Evolutionary conservation across 2,797 vertebrate species (phyloP), one percentile per base, ranked within the genome.

Genomic region (Oceanodroma leucorhoa): DNA sequence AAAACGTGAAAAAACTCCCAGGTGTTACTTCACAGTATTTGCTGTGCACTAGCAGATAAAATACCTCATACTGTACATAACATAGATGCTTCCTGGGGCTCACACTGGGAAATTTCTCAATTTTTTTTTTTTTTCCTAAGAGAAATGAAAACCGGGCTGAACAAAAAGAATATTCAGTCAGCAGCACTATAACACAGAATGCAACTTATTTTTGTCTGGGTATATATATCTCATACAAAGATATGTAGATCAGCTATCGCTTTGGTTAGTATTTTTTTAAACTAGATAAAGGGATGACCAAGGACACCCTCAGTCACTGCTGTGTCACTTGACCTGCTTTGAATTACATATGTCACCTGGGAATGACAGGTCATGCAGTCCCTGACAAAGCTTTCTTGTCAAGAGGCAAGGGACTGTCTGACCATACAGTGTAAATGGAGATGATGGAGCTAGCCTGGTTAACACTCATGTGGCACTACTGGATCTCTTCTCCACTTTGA

Each of bases 401-500:
- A 93, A 94, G 85, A 84, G 76, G 70, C 48, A 65, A 60, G 76
- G 24, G 86, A 82, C 40, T 87, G 78, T 45, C 17, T 80, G 81
- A 84, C 61, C 41, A 32, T 51, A 10, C n/a, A 30, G 32, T 7
- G 27, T 83, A 73, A 90, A 84, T 21, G 40, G 40, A 83, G 71
- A 88, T 17, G 75, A 76, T 86, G 87, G 27, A 62, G 22, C 53
- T 69, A 88, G 83, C 43, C 76, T 51, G 64, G 72, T 36, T 94
- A 93, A 79, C 88, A 83, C 72, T 79, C 34, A 83, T 1, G 14
- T 27, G 58, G 80, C 80, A 41, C 65, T 65, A 16, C 86, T 67
- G 53, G 60, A 94, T 70, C 90, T 89, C 80, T 53, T 92, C 71
- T 64, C 82, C 57, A 83, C 64, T 95, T 66, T 54, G 79, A 87